These are phyloP conservation scores for Rutilus rutilus DNA, from an alignment of 2,113 vertebrate genomes.

Conservation along the genomic window DNA sequence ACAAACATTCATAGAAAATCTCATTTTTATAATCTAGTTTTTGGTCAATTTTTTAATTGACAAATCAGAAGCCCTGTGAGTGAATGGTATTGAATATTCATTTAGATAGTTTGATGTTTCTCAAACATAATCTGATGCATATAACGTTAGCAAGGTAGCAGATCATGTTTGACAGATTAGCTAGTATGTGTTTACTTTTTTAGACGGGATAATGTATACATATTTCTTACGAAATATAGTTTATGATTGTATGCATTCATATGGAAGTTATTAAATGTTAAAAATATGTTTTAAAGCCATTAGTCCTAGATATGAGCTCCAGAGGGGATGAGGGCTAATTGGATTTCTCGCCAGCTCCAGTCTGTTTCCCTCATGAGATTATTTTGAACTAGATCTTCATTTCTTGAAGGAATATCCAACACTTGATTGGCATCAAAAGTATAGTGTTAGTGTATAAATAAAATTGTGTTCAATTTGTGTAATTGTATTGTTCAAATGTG, in stretches of 20 bases:
- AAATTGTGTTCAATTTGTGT: background rate
- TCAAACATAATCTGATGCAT: background rate
- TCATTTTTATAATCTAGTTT: background rate
- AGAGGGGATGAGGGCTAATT: slow-evolving; percentile 1
- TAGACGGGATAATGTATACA: background rate
- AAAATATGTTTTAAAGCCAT: background rate
- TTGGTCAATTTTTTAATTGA: background rate
- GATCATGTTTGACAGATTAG: background rate
- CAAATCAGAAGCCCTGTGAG: background rate
- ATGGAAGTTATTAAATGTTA: background rate
- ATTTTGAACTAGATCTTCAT: background rate
- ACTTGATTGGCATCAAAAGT: background rate
- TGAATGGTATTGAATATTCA: background rate
- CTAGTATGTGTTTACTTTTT: background rate
- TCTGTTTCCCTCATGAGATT: background rate
- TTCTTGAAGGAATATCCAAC: background rate
- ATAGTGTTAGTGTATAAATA: background rate
- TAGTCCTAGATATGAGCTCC: background rate
- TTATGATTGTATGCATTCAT: background rate
- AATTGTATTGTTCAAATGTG: background rate
- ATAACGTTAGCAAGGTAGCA: background rate
- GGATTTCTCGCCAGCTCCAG: background rate
- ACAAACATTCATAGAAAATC: background rate
- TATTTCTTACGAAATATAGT: background rate
- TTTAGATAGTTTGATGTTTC: background rate